Conservation (phyloP, 2,888 invertebrate species). For the Heliconius ismenius region DNA sequence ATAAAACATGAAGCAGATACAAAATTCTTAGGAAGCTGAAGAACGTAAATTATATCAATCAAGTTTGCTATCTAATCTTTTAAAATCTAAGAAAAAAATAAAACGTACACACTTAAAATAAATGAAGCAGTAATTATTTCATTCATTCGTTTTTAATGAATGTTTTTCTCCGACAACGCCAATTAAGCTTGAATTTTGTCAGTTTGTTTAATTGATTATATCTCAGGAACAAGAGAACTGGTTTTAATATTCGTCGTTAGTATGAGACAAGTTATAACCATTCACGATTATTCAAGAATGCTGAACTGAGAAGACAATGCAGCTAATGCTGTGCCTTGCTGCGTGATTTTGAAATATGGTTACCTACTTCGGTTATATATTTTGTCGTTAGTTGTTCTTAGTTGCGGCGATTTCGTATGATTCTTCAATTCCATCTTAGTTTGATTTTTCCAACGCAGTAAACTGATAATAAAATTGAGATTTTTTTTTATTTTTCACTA, state of each 20-base stretch:
- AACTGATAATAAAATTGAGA: too few relatives aligned
- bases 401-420: too few relatives aligned
- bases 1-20: neutral
- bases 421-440: too few relatives aligned
- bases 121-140: constrained; percentile 2
- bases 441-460: too few relatives aligned
- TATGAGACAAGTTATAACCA: constrained; percentile 17
- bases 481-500: too few relatives aligned
- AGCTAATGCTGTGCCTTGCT: neutral
- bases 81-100: neutral
- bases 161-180: neutral
- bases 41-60: neutral
- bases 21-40: neutral
- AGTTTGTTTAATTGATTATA: constrained; percentile 12
- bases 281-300: constrained; percentile 27
- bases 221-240: constrained; percentile 14
- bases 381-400: neutral
- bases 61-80: neutral
- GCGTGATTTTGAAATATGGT: constrained; percentile 6
- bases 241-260: constrained; percentile 2
- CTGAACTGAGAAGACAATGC: neutral
- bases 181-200: constrained; percentile 15
- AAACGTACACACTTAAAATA: neutral
- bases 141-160: neutral
- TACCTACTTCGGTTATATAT: neutral